Conservation (phyloP, 2,113 vertebrate genomes). For the Megaleporinus macrocephalus region DNA sequence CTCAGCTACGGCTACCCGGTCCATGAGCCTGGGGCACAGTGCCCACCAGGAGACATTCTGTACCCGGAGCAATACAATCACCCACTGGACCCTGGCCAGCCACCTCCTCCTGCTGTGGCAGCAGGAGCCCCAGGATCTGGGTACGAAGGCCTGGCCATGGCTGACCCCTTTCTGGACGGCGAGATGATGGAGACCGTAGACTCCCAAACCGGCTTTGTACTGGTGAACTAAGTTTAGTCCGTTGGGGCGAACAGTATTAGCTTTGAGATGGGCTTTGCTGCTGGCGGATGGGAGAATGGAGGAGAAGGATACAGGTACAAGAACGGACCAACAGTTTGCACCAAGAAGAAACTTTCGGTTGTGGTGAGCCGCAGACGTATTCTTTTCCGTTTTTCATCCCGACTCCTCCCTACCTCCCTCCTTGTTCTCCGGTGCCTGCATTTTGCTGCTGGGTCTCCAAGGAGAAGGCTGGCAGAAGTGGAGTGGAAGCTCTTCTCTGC, state of each 20-base stretch:
- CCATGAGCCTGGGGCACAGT: slow-evolving; percentile 73
- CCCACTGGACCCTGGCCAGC: slow-evolving; percentile 74
- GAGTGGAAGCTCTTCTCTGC: slow-evolving; percentile 9
- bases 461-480: slow-evolving; percentile 8
- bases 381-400: slow-evolving; percentile 56
- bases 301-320: slow-evolving; percentile 40
- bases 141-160: slow-evolving; percentile 78
- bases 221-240: slow-evolving; percentile 85
- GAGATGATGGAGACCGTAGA: slow-evolving; percentile 99
- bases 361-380: slow-evolving; percentile 60
- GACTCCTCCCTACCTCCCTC: slow-evolving; percentile 69
- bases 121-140: slow-evolving; percentile 63
- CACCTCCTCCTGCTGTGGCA: slow-evolving; percentile 56
- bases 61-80: slow-evolving; percentile 79
- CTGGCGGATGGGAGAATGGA: slow-evolving; percentile 23
- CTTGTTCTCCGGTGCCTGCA: slow-evolving; percentile 60
- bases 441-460: slow-evolving; percentile 49
- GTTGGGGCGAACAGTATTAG: slow-evolving; percentile 65
- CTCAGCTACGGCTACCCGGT: slow-evolving; percentile 79
- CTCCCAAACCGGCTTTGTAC: slow-evolving; percentile 93
- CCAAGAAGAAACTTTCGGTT: slow-evolving; percentile 65
- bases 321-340: slow-evolving; percentile 62
- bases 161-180: slow-evolving; percentile 87
- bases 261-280: slow-evolving; percentile 61
- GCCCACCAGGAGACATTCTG: slow-evolving; percentile 67